A percentile compares a stretch with the other conserved stretches of the same genome.
Conservation (phyloP, 1,140 invertebrate genomes). For the Sycophaga agraensis region DNA sequence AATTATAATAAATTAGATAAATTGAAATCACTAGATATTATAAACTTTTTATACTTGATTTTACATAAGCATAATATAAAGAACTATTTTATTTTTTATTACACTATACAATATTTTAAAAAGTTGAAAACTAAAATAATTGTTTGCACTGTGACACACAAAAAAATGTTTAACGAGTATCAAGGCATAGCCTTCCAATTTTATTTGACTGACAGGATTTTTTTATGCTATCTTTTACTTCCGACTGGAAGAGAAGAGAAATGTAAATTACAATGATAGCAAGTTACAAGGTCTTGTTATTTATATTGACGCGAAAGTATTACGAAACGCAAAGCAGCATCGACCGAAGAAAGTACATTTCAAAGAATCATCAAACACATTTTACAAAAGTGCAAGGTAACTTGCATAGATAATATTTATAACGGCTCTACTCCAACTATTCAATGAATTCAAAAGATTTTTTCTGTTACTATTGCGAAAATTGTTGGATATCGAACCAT, state of each 20-base stretch:
- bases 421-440: background rate
- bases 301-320: slow-evolving; percentile 20
- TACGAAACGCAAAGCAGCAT: background rate
- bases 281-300: slow-evolving; percentile 20
- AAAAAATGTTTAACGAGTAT: background rate
- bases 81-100: too few relatives aligned
- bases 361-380: slow-evolving; percentile 9
- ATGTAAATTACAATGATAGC: slow-evolving; percentile 14
- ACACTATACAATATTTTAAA: too few relatives aligned
- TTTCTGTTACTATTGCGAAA: slow-evolving; percentile 8
- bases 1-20: too few relatives aligned
- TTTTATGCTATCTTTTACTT: slow-evolving; percentile 3
- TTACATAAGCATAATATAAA: too few relatives aligned
- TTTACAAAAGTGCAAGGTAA: slow-evolving; percentile 5
- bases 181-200: background rate
- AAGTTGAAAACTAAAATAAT: too few relatives aligned
- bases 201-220: background rate
- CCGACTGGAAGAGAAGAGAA: slow-evolving; percentile 6
- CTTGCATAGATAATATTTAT: background rate
- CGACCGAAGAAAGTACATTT: slow-evolving; percentile 10
- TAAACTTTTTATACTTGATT: too few relatives aligned
- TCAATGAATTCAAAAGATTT: background rate
- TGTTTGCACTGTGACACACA: too few relatives aligned
- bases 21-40: too few relatives aligned
- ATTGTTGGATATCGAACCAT: background rate